phyloP scores from a whole-genome alignment of 2,113 vertebrate genomes.

The Ceyx melanurus region DNA sequence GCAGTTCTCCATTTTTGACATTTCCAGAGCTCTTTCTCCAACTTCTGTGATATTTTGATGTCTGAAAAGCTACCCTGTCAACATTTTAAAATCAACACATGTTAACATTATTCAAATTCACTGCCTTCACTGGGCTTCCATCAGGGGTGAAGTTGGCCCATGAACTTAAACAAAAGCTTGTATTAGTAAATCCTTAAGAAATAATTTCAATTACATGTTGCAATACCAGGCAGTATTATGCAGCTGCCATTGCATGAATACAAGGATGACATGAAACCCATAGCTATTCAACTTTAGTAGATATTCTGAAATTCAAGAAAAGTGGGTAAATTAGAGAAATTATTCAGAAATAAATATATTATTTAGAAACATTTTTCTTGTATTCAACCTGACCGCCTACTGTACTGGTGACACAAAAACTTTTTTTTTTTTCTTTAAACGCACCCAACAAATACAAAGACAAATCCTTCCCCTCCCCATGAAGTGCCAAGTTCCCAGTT shows the following conservation, averaged over 20 bases:
- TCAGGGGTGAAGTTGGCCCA: slow-evolving; percentile 6
- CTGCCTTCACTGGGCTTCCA: neutral
- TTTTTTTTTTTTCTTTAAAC: neutral
- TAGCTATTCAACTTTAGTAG: neutral
- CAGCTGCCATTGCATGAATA: slow-evolving; percentile 13
- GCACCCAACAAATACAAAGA: neutral
- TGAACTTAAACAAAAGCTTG: slow-evolving; percentile 24
- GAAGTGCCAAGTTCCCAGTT: neutral
- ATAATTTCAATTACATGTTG: slow-evolving; percentile 38
- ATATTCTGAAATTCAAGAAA: slow-evolving; percentile 11
- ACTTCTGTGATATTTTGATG: slow-evolving; percentile 32
- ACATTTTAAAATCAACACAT: slow-evolving; percentile 15
- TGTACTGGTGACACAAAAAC: neutral
- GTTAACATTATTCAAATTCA: slow-evolving; percentile 10
- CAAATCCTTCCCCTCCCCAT: neutral
- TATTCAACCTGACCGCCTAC: neutral
- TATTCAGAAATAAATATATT: neutral
- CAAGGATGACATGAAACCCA: neutral
- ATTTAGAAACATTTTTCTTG: slow-evolving; percentile 7
- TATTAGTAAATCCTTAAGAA: slow-evolving; percentile 30
- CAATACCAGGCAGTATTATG: neutral
- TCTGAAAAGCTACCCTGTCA: slow-evolving; percentile 32
- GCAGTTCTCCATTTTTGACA: slow-evolving; percentile 27
- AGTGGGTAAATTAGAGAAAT: slow-evolving; percentile 4
- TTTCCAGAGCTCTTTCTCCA: slow-evolving; percentile 37